Base-by-base conservation (phyloP, 2,797 vertebrate genomes). In the Eulemur rubriventer region DNA sequence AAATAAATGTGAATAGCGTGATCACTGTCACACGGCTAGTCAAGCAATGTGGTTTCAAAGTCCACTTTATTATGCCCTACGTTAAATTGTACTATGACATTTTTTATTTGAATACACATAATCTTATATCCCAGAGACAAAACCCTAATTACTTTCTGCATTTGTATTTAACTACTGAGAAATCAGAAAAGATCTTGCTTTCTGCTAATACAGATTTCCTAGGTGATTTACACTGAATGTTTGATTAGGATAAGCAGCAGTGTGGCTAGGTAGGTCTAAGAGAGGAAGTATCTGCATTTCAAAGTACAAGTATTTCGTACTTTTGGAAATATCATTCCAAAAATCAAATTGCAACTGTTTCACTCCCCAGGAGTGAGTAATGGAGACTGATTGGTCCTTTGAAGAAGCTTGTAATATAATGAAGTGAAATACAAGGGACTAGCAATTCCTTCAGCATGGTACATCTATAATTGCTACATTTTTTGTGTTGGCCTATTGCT, bases 321-420 rank as follows among this genome's bases (percentile, higher is more conserved):
- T 63, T 88, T 67, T 43, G 33, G 67, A 95, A 65, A 26, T 52
- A 78, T n/a, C 70, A 80, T 72, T 89, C 24, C 35, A 41, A 5
- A 81, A 95, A 96, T 93, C 52, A 92, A 70, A 70, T 26, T 72
- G 92, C 4, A 85, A n/a, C 46, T 72, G 16, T 28, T 72, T 92
- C 46, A n/a, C 18, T 94, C 67, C 61, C 52, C 8, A 30, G 72
- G 69, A 89, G 22, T 33, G 55, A 95, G 26, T 43, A 35, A 48
- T 80, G 10, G 59, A 91, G 69, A 86, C n/a, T 82, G 50, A 95
- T 90, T 70, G 13, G 20, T 72, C 24, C n/a, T 94, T 96, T 76
- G 41, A 95, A 97, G 81, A 96, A 95, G 65, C 30, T 16, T 79
- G 30, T 87, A 59, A 35, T 83, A 41, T 88, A 96, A 95, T 67